These are phyloP conservation scores for Chiridota heheva DNA, from an alignment of 35 echinoderm and acorn worm species.

Conservation along the genomic window DNA sequence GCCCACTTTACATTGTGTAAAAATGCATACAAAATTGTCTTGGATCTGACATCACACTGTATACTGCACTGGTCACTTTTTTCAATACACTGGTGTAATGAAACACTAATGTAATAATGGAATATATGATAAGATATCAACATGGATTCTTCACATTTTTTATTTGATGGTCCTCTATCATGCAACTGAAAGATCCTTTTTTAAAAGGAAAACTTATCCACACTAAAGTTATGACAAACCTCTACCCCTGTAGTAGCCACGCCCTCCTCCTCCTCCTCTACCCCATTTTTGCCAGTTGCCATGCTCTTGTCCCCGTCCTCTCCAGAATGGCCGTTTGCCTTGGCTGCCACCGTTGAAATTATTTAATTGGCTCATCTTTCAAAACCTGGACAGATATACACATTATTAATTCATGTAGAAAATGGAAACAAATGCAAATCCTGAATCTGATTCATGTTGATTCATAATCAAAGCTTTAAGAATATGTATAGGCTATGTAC, in stretches of 20 bases:
- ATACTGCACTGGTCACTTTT: not conserved
- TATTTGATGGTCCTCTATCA: not conserved
- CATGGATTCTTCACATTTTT: not conserved
- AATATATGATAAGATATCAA: too few species aligned
- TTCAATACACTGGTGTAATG: not conserved
- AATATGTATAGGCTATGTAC: too few species aligned
- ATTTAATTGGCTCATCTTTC: too few species aligned
- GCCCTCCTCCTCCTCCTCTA: conserved; percentile 34
- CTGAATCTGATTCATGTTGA: too few species aligned
- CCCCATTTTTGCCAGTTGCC: conserved; percentile 24
- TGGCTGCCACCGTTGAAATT: not conserved
- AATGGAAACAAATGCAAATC: too few species aligned
- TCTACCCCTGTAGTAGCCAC: conserved; percentile 51
- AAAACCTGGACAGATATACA: too few species aligned
- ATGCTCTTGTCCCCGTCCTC: conserved; percentile 12
- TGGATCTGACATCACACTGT: not conserved
- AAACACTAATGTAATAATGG: not conserved
- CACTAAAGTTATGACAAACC: conserved; percentile 10
- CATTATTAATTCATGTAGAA: too few species aligned
- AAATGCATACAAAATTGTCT: too few species aligned
- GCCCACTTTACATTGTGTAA: too few species aligned
- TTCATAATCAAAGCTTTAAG: too few species aligned
- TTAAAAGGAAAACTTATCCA: not conserved
- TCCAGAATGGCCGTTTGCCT: not conserved
- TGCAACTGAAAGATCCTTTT: not conserved